These are phyloP conservation scores for Garrulus glandarius DNA, from an alignment of 2,797 vertebrate genomes.

Conservation along the genomic window DNA sequence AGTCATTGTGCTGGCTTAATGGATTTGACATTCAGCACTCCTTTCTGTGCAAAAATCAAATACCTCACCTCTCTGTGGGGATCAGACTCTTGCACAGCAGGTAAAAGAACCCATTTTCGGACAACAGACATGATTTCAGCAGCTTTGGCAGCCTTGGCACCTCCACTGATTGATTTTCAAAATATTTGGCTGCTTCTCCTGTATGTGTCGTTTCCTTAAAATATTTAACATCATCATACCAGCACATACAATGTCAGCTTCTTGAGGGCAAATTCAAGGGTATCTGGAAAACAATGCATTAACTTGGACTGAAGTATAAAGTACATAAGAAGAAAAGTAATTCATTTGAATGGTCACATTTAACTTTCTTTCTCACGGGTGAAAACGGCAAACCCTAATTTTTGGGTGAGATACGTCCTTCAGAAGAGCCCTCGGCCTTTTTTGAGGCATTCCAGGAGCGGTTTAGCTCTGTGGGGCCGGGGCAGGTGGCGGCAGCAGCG, in stretches of 20 bases:
- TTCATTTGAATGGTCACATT: background rate
- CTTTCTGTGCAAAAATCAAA: background rate
- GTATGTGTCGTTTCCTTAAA: background rate
- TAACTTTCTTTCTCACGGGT: background rate
- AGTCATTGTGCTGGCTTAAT: rapidly evolving
- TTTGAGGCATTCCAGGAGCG: rapidly evolving
- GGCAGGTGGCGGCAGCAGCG: rapidly evolving
- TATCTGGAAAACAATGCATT: background rate
- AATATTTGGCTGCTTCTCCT: background rate
- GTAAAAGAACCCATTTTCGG: background rate
- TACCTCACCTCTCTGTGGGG: background rate
- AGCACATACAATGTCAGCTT: background rate
- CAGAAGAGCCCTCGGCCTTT: background rate
- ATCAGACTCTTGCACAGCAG: background rate
- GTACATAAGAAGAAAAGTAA: background rate
- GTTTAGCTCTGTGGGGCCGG: rapidly evolving
- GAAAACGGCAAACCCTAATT: background rate
- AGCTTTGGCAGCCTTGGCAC: background rate
- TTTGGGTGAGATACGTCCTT: background rate
- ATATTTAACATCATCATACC: background rate
- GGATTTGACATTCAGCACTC: background rate
- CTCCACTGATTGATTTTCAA: background rate
- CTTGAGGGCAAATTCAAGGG: background rate
- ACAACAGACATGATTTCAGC: background rate
- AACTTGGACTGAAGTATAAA: background rate